These are phyloP conservation scores for Drosophila nikananu DNA, from an alignment of 1,140 invertebrate genomes.

Conservation along the genomic window DNA sequence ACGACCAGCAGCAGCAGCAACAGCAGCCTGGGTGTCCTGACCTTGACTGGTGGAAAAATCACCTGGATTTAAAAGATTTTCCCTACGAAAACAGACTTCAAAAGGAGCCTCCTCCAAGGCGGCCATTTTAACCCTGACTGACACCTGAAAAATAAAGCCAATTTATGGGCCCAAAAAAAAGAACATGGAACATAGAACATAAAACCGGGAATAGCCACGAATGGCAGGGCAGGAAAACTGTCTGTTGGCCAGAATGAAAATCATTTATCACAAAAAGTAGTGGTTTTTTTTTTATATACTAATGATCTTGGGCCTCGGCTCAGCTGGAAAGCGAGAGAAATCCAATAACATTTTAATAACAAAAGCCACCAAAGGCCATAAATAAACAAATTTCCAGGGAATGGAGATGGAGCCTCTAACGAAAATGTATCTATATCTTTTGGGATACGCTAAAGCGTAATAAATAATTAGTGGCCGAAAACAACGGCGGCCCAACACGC, in stretches of 20 bases:
- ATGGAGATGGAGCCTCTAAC: conserved; percentile 41
- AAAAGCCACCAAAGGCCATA: conserved; percentile 72
- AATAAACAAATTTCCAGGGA: conserved; percentile 77
- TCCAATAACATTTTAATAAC: conserved; percentile 84
- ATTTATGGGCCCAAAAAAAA: conserved; percentile 46
- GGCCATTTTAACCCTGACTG: conserved; percentile 34
- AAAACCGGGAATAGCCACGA: conserved; percentile 26
- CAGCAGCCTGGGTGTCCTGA: conserved; percentile 66
- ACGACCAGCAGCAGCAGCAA: conserved; percentile 62
- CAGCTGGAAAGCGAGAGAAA: conserved; percentile 82
- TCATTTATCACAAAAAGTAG: conserved; percentile 67
- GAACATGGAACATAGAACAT: conserved; percentile 37
- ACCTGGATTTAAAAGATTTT: not conserved
- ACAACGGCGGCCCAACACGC: conserved; percentile 62
- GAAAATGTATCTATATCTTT: conserved; percentile 76
- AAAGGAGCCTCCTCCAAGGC: conserved; percentile 41
- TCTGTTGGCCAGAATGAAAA: conserved; percentile 47
- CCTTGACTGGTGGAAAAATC: conserved; percentile 50
- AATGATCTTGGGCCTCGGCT: conserved; percentile 49
- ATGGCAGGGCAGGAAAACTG: conserved; percentile 60
- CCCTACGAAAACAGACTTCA: conserved; percentile 12
- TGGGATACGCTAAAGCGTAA: conserved; percentile 43
- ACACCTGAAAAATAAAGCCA: conserved; percentile 60
- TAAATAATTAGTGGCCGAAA: conserved; percentile 82
- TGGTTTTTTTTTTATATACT: conserved; percentile 14